Base-by-base conservation (phyloP, 2,888 invertebrate species). In the Creontiades dilutus region DNA sequence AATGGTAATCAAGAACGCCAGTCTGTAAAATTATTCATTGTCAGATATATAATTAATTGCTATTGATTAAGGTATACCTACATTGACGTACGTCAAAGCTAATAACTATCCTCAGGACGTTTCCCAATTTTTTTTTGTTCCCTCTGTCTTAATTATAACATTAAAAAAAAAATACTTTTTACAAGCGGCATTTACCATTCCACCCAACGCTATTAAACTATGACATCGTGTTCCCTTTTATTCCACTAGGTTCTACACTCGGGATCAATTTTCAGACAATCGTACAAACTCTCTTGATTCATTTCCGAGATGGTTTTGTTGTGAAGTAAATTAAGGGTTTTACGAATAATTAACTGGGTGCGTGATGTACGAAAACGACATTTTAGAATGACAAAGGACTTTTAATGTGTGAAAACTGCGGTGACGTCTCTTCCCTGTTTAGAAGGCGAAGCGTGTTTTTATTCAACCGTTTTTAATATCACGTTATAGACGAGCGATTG, bases 401-500 rank as follows among this genome's bases (percentile, higher is more conserved):
- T n/a, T n/a, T 19, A 68, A 68, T 68, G 23, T 23, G 68, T 68
- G 68, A 23, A 68, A 68, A 23, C 27, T 12, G n/a, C 9, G 52
- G 52, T 52, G 13, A 52, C 27, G 9, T 23, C 23, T n/a, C 9
- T 19, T 23, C 23, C 68, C 19, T 23, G 23, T 23, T 68, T 23
- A n/a, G 68, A 23, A 57, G 57, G 7, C 23, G 23, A 68, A 19
- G 19, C 61, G 68, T 68, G 61, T 61, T 61, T 68, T 68, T 68
- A 68, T 68, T 12, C 23, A 27, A 23, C 68, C 23, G 68, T 68
- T 82, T 82, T 27, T 82, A 82, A 82, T 82, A 52, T 82, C 52
- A 82, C 27, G 82, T 82, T 82, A 82, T 82, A 82, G 52, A 82
- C 48, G 82, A 82, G 52, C 82, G 82, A 82, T 48, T 55, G 52